A percentile compares a stretch with the other conserved stretches of the same genome.
These are phyloP conservation scores for Tympanoctomys barrerae DNA, from an alignment of 2,797 vertebrate genomes.

Conservation along the genomic window DNA sequence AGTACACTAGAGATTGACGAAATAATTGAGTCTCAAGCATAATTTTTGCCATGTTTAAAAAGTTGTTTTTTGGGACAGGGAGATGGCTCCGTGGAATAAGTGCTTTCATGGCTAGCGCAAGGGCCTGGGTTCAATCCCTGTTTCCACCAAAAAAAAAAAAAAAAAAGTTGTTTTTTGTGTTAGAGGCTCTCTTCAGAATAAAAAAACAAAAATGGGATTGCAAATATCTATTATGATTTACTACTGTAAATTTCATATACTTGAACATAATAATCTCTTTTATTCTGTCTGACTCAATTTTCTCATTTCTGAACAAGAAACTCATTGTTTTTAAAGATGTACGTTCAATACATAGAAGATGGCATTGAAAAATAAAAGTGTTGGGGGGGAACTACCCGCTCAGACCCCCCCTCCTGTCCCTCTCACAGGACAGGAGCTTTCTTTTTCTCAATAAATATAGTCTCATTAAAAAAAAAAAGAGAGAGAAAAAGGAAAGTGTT, in stretches of 20 bases:
- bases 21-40: background rate
- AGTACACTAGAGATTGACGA: background rate
- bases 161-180: too few species aligned
- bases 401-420: too few species aligned
- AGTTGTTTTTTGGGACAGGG: too few species aligned
- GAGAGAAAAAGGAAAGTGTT: background rate
- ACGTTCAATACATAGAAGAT: background rate
- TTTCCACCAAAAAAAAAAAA: too few species aligned
- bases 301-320: constrained; percentile 9
- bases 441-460: too few species aligned
- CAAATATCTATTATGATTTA: background rate
- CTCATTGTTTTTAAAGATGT: background rate
- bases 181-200: background rate
- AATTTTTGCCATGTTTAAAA: background rate
- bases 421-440: too few species aligned
- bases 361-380: constrained; percentile 29
- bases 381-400: background rate
- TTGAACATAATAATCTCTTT: background rate
- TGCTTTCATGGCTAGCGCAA: too few species aligned
- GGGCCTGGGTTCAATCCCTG: too few species aligned
- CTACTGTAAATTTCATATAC: background rate
- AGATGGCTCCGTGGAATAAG: too few species aligned
- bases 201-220: background rate
- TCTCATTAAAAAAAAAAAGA: too few species aligned
- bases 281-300: background rate